Evolutionary conservation across 2,113 vertebrate species (phyloP), one percentile per base, ranked within the genome.

Genomic region (Clinocottus analis): DNA sequence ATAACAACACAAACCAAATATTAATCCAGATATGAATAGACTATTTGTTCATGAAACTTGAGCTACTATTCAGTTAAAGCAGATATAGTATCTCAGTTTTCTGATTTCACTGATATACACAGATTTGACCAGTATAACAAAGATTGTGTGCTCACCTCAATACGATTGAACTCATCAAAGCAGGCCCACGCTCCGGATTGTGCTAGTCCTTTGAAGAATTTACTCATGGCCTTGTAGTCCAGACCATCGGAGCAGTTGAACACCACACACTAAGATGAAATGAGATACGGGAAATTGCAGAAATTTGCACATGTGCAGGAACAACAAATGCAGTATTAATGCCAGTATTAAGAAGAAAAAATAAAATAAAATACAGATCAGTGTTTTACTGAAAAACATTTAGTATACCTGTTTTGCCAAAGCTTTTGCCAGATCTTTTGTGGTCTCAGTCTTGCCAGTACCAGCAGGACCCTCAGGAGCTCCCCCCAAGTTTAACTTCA

Each of bases 391-490:
- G 7, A 16, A 47, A 19, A 8, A 2, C 47, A 49, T n/a, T 66
- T 55, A n/a, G 11, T 90, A 0, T 59, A 97, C 97, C 96, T 99
- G 98, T 75, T 98, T 98, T 75, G 97, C 97, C 72, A 98, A 90
- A 7, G 98, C 97, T 94, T 98, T 99, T 62, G 97, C 97, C 64
- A 99, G 90, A 90, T 99, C 98, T 92, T 99, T 99, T 21, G 96
- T 98, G 67, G 97, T 99, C 93, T 99, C 98, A 29, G 98, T 99
- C 93, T 98, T 99, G 74, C 98, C 97, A 75, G 98, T 99, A 51
- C 98, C 98, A 64, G 98, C 98, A 31, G 97, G 97, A 39, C 97
- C 98, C 89, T 98, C 98, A 27, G 97, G 97, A 81, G 97, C 97
- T 55, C 97, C 98, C 25, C 98, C 97, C 82, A 99, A 95, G 85